Evolutionary conservation across 2,113 vertebrate species (phyloP), one percentile per base, ranked within the genome.

Genomic region (Forbesichthys papilliferus): DNA sequence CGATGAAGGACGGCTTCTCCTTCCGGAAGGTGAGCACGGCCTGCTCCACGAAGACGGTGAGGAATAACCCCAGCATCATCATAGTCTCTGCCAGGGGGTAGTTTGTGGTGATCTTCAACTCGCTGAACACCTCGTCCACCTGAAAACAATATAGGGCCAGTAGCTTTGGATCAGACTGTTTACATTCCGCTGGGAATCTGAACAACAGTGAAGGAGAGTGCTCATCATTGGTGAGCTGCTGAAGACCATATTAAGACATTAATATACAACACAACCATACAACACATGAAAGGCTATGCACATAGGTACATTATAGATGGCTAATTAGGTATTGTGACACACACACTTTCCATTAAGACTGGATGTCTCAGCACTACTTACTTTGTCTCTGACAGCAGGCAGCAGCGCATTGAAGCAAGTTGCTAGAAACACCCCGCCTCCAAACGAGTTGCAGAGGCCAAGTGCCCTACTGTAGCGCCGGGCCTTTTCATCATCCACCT

Each of bases 391-490:
- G 46, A 98, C 95, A 0, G 95, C 79, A 0, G 97, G 97, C 73
- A 98, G 92, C 62, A 98, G 86, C 0, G 95, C 90, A 0, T 97
- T 98, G 88, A 98, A 98, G 87, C 97, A 96, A 0, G 96, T 98
- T 11, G 96, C 96, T 71, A 98, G 91, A 83, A 98, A 98, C 14
- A 98, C 95, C 0, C 97, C 97, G 0, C 95, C 96, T 10, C 94
- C 95, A 0, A 97, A 97, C 0, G 95, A 90, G 82, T 95, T 98
- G 68, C 94, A 94, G 16, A 98, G 90, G 0, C 93, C 85, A 7
- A 98, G 89, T 0, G 89, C 58, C 34, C 87, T 92, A 6, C 77
- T 75, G 61, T 96, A 95, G 16, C 91, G 83, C 4, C 87, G 90
- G 0, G 93, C 93, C 76, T 95, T 96, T 80, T 95, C 93, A 0